These are phyloP conservation scores for Myocastor coypus DNA, from an alignment of 2,113 vertebrate genomes.

Conservation along the genomic window DNA sequence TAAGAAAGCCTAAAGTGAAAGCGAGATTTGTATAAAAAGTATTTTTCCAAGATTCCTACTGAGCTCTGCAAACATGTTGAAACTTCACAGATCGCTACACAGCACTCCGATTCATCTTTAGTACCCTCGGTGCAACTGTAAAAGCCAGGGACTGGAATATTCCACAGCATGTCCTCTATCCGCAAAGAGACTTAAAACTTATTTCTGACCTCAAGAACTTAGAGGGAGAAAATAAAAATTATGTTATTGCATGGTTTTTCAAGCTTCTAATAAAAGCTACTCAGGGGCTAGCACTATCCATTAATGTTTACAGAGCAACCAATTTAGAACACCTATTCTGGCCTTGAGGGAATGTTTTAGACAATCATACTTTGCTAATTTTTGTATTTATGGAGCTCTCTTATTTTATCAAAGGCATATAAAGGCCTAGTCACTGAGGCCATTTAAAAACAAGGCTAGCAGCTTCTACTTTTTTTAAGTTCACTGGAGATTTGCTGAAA, in stretches of 20 bases:
- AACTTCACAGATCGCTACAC: conserved; percentile 66
- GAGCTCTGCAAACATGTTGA: conserved; percentile 27
- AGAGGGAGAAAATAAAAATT: neutral
- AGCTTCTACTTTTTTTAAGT: conserved; percentile 45
- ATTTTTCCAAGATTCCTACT: conserved; percentile 58
- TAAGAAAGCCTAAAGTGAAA: conserved; percentile 58
- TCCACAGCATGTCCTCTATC: conserved; percentile 31
- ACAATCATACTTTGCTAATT: neutral
- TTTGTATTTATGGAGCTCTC: conserved; percentile 3
- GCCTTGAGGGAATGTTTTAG: neutral
- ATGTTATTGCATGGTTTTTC: neutral
- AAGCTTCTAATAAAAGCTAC: conserved; percentile 43
- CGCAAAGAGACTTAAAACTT: conserved; percentile 37
- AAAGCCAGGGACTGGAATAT: conserved; percentile 62
- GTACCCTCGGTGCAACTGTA: conserved; percentile 18
- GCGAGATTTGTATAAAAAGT: conserved; percentile 26
- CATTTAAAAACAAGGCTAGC: neutral
- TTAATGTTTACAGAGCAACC: neutral
- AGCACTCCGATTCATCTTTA: conserved; percentile 59
- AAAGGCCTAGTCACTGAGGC: neutral
- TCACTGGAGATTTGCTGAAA: neutral
- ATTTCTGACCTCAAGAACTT: conserved; percentile 37
- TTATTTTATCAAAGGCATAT: neutral
- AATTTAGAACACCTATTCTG: conserved; percentile 24
- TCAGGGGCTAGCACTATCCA: neutral